A percentile compares a stretch with the other conserved stretches of the same genome.
These are phyloP conservation scores for Athalia circularis DNA, from an alignment of 2,888 invertebrate species.

Conservation along the genomic window DNA sequence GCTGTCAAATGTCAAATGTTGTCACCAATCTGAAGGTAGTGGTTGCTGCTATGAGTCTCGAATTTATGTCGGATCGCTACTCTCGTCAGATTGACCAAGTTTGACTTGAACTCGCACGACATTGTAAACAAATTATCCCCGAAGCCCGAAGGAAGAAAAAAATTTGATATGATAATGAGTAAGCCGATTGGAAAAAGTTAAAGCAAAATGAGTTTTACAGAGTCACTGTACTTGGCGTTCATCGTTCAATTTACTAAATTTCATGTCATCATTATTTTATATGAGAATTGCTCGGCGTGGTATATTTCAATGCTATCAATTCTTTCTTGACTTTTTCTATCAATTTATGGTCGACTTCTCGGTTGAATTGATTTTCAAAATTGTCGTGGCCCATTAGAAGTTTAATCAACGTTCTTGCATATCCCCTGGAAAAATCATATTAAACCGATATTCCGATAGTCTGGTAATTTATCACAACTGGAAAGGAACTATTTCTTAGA, in stretches of 20 bases:
- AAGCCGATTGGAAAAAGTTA: too few species aligned
- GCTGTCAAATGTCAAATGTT: conserved; percentile 32
- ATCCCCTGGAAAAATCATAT: conserved; percentile 48
- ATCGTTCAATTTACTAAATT: not conserved
- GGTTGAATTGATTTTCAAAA: conserved; percentile 54
- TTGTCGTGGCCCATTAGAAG: conserved; percentile 53
- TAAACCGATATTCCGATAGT: not conserved
- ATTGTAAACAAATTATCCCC: too few species aligned
- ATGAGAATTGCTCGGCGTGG: conserved; percentile 27
- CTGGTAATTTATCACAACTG: too few species aligned
- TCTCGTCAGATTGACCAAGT: too few species aligned
- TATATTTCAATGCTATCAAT: conserved; percentile 56
- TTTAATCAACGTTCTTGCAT: conserved; percentile 56
- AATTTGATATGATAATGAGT: too few species aligned
- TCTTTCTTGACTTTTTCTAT: conserved; percentile 56
- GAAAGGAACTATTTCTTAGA: not conserved
- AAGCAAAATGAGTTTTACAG: too few species aligned
- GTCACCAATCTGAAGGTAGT: not conserved
- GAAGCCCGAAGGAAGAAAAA: too few species aligned
- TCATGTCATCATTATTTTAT: conserved; percentile 24
- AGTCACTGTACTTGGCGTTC: too few species aligned
- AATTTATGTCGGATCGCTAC: too few species aligned
- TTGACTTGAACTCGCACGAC: too few species aligned
- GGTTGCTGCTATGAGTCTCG: not conserved
- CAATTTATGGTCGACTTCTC: conserved; percentile 54